Conservation (phyloP, 2,797 vertebrate species). For the Neosalanx taihuensis region DNA sequence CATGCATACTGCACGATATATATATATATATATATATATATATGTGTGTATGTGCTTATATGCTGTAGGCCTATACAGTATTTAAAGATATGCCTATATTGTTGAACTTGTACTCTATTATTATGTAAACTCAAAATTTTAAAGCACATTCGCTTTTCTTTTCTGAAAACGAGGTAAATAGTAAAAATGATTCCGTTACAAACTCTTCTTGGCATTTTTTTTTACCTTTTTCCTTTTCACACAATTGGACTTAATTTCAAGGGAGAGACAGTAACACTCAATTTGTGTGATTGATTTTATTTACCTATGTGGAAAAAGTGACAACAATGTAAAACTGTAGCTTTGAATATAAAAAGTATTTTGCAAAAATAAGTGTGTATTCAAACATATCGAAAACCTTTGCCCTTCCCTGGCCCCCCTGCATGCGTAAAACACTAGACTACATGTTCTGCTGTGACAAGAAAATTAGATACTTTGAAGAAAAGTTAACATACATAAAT, state of each 20-base stretch:
- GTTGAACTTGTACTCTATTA: no score
- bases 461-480: conserved; percentile 6
- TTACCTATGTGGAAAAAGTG: conserved; percentile 62
- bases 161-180: no score
- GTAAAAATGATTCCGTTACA: no score
- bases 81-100: neutral
- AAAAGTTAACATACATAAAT: conserved; percentile 15
- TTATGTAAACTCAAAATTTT: no score
- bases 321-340: conserved; percentile 61
- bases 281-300: conserved; percentile 47
- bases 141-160: no score
- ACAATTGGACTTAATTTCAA: neutral
- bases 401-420: conserved; percentile 20
- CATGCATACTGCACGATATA: no score
- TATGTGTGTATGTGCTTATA: neutral
- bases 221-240: no score
- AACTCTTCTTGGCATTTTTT: no score
- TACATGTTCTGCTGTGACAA: conserved; percentile 13
- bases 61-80: neutral
- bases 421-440: conserved; percentile 29
- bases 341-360: conserved; percentile 67
- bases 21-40: no score
- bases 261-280: neutral
- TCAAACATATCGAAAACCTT: conserved; percentile 44
- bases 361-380: conserved; percentile 63